phyloP scores from a whole-genome alignment of 2,888 invertebrate species.

The Ferdinandea cuprea region DNA sequence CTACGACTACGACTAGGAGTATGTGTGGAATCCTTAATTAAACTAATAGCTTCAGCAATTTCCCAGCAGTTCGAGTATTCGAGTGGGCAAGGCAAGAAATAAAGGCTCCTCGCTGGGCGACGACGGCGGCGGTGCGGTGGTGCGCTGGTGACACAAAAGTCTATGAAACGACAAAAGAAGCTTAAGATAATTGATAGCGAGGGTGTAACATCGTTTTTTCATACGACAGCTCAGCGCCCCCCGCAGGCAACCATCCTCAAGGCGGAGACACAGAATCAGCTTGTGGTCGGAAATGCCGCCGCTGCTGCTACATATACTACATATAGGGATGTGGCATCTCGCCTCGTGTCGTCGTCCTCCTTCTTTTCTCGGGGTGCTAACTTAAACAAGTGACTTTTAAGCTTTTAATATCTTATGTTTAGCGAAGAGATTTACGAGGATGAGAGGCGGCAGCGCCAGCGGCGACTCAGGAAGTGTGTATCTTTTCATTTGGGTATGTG shows the following conservation, averaged over 20 bases:
- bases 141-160: slow-evolving; percentile 60
- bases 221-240: slow-evolving; percentile 17
- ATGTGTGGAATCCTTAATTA: slow-evolving; percentile 74
- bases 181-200: slow-evolving; percentile 74
- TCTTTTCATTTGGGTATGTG: slow-evolving; percentile 28
- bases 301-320: slow-evolving; percentile 14
- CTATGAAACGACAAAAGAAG: slow-evolving; percentile 72
- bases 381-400: slow-evolving; percentile 71
- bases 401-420: slow-evolving; percentile 72
- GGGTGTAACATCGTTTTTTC: slow-evolving; percentile 50
- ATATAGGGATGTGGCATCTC: slow-evolving; percentile 46
- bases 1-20: slow-evolving; percentile 43
- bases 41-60: slow-evolving; percentile 73
- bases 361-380: slow-evolving; percentile 15
- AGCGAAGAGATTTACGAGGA: slow-evolving; percentile 71
- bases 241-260: slow-evolving; percentile 34
- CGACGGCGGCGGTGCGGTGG: background rate
- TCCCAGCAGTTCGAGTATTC: slow-evolving; percentile 43
- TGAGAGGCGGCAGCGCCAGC: slow-evolving; percentile 48
- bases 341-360: slow-evolving; percentile 2
- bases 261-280: slow-evolving; percentile 47
- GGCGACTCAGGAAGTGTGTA: slow-evolving; percentile 26
- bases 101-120: background rate
- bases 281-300: slow-evolving; percentile 58
- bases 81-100: slow-evolving; percentile 18